Percentiles rank a stretch among this genome's conserved stretches.
Conservation (phyloP, 2,113 vertebrate species). For the Pristiophorus japonicus region DNA sequence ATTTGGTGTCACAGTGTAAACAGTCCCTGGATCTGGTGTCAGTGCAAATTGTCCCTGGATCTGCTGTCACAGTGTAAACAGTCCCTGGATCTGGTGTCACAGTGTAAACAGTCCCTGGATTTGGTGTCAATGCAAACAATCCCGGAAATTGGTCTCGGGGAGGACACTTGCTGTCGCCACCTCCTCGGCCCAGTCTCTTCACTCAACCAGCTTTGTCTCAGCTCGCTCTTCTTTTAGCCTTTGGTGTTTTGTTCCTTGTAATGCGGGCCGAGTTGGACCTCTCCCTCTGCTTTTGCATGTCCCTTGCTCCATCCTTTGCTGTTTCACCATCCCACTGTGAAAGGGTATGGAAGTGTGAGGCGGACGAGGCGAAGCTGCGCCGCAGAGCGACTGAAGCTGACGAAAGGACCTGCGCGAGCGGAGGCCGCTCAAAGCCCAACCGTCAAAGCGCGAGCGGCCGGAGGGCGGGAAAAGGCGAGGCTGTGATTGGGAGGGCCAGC, state of each 20-base stretch:
- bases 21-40: background rate
- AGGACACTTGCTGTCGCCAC: background rate
- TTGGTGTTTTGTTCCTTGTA: background rate
- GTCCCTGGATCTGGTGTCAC: too few species aligned
- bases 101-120: too few species aligned
- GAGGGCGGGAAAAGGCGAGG: background rate
- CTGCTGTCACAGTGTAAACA: too few species aligned
- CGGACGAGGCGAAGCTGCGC: background rate
- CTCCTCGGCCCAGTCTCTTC: background rate
- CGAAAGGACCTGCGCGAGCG: background rate
- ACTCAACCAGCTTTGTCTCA: too few species aligned
- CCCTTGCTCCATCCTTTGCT: background rate
- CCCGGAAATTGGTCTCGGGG: too few species aligned
- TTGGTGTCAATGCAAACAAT: too few species aligned
- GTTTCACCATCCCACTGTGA: too few species aligned
- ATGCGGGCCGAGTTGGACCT: too few species aligned
- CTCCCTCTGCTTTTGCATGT: too few species aligned
- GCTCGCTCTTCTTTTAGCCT: too few species aligned
- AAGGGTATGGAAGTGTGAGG: too few species aligned
- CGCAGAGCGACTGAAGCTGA: background rate
- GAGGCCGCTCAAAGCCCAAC: background rate
- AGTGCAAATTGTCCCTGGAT: background rate
- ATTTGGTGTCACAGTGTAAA: background rate
- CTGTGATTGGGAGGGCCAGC: background rate
- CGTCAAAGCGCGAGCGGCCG: background rate